Evolutionary conservation across 2,113 vertebrate genomes (phyloP), one percentile per base, ranked within the genome.

Genomic region (Prietella phreatophila): DNA sequence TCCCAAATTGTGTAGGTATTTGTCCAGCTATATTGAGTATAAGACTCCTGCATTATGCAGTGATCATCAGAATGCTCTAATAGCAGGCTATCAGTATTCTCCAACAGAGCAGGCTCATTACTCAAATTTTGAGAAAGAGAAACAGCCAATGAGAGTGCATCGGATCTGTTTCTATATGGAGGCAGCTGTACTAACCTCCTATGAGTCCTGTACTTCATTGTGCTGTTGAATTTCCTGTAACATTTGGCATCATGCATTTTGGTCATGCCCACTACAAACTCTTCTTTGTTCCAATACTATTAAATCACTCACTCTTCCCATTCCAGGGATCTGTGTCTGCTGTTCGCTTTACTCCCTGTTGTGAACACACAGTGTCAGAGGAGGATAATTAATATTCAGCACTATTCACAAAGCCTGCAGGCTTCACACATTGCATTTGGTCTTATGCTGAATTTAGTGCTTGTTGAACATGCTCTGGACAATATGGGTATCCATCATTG

Each of bases 341-440:
- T 65, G 82, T 65, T 50, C 82, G 9, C 39, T 67, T 53, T 27
- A 84, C 27, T 67, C 63, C 82, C 60, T 84, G 42, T 61, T 67
- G 61, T 67, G 82, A 67, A 50, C 9, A 53, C 61, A 67, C 61
- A 50, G 25, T 65, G 61, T 84, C 61, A 50, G 60, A 84, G 63
- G 61, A 67, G 17, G 82, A 50, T 50, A 67, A 84, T 82, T 82
- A 82, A 82, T 60, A 82, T 61, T 61, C 80, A 82, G 7, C 22
- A 61, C 1, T 19, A 10, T 67, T 67, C 4, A 67, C 30, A 53
- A 84, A 84, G 42, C 17, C 60, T 30, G 42, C 82, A 63, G 81
- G 36, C 60, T 63, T 83, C 58, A 14, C 22, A 83, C 58, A 53
- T 30, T 19, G 22, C 17, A 53, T 17, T 20, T 10, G 10, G 9